These are phyloP conservation scores for Sinodicranocentrus sp. DNA, from an alignment of 2,888 invertebrate species.

Conservation along the genomic window DNA sequence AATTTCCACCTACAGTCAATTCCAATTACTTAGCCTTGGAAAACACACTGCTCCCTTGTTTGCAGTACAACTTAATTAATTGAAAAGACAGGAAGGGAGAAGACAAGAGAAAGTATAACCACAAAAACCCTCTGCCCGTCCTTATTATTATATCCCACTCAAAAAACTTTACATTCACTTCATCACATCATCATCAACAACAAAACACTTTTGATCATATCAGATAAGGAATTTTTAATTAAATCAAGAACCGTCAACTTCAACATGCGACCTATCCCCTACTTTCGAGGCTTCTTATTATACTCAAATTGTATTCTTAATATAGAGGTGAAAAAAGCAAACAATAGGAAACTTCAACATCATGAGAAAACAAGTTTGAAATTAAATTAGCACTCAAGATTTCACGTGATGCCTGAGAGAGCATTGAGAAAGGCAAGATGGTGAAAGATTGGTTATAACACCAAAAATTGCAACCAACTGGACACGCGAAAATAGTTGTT, in stretches of 20 bases:
- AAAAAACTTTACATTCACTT: neutral
- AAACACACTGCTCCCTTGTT: no score
- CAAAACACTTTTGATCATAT: conserved; percentile 1
- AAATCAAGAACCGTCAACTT: conserved; percentile 36
- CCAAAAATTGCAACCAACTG: no score
- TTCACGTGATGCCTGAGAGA: neutral
- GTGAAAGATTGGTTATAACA: no score
- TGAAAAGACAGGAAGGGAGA: conserved; percentile 16
- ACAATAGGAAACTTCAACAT: neutral
- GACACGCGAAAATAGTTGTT: no score
- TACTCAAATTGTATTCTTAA: neutral
- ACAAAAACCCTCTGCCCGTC: neutral
- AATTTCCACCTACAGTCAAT: no score
- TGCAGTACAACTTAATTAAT: conserved; percentile 9
- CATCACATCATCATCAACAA: neutral
- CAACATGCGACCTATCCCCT: neutral
- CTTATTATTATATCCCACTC: no score
- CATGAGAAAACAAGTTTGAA: conserved; percentile 36
- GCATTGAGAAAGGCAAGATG: no score
- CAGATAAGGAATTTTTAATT: conserved; percentile 49
- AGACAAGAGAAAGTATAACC: neutral
- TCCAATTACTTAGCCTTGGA: no score
- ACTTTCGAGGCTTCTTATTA: neutral
- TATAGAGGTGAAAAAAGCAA: neutral
- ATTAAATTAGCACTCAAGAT: conserved; percentile 34